These are phyloP conservation scores for Apamea anceps DNA, from an alignment of 2,888 invertebrate species.

Conservation along the genomic window DNA sequence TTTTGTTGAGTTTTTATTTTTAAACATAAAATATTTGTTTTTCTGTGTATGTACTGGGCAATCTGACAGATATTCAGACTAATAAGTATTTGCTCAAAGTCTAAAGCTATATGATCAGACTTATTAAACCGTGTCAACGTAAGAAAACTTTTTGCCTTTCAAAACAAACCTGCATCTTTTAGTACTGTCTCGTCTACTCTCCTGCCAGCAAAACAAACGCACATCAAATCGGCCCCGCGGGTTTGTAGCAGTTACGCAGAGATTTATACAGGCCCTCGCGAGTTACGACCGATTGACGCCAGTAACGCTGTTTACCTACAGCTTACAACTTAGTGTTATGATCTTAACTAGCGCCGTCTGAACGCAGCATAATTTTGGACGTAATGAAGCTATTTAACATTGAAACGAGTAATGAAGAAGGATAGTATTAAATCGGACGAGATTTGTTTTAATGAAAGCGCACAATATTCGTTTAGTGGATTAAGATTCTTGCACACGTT, in stretches of 20 bases:
- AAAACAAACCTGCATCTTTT: neutral
- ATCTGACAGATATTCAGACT: neutral
- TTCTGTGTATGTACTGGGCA: neutral
- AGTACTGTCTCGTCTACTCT: conserved; percentile 27
- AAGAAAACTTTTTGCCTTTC: neutral
- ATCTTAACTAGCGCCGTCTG: conserved; percentile 21
- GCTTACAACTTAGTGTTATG: conserved; percentile 41
- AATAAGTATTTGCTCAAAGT: neutral
- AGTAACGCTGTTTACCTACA: conserved; percentile 62
- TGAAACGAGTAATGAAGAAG: conserved; percentile 26
- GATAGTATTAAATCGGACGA: neutral
- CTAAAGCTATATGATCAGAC: neutral
- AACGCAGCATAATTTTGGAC: conserved; percentile 32
- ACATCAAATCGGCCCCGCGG: conserved; percentile 57
- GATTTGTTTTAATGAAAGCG: conserved; percentile 6
- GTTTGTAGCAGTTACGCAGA: conserved; percentile 64
- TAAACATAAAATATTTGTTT: neutral
- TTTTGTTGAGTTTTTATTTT: neutral
- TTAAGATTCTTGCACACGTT: neutral
- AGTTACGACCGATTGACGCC: conserved; percentile 67
- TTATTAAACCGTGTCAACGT: neutral
- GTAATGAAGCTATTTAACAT: conserved; percentile 50
- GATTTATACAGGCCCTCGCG: conserved; percentile 71
- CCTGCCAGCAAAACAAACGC: conserved; percentile 54
- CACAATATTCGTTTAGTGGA: neutral